Evolutionary conservation across 2,888 invertebrate species (phyloP), one percentile per base, ranked within the genome.

Genomic region (Stramonita haemastoma): DNA sequence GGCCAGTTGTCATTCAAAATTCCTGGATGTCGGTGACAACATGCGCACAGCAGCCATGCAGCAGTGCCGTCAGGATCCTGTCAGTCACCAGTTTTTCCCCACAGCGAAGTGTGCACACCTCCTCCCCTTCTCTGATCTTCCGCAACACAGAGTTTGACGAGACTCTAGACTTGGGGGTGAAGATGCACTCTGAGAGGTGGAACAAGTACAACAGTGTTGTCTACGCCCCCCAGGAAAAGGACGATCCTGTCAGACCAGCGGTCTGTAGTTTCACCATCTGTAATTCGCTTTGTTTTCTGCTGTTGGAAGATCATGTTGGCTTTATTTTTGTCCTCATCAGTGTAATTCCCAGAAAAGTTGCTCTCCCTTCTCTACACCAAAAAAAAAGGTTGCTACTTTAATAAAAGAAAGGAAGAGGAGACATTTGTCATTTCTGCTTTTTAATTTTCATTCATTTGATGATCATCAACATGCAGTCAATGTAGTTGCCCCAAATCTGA

Each of bases 241-340:
- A 97, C 1, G 98, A 98, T 95, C 97, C 97, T 95, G 97, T 97
- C 73, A 97, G 98, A 95, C 98, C 98, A 86, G 98, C 98, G 32
- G 99, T 99, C 97, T 97, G 97, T 97, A 77, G 5, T 66, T 70
- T 22, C 46, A 46, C 46, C 8, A 8, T 8, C 8, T 5, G 2
- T 8, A 46, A 8, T 46, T 46, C 46, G 46, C 46, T 46, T 46
- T n/a, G n/a, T n/a, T 46, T n/a, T 56, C 87, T 19, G n/a, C 13
- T 32, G 32, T 56, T 13, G 17, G 79, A 11, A 19, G n/a, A 26
- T 26, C 66, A 66, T 8, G 46, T 46, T 46, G 2, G 46, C 46
- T 46, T 46, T 46, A 5, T 46, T 46, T 46, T 46, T 46, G 2
- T 46, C 8, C 8, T 5, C 46, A 46, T 46, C 46, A 46, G 46